Conservation (phyloP, 2,888 invertebrate species). For the Tachina fera region DNA sequence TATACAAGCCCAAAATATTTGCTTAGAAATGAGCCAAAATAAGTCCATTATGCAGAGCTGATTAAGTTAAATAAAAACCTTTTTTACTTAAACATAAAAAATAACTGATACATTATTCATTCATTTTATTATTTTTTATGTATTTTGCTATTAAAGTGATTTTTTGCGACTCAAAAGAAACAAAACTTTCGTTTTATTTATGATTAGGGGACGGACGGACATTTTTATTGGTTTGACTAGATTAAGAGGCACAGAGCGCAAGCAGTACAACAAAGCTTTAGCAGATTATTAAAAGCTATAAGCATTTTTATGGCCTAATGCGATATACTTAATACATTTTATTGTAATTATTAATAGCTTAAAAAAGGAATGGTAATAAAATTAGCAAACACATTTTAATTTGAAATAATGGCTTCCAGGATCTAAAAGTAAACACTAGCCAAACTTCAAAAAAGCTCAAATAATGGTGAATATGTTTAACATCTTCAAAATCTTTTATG, state of each 20-base stretch:
- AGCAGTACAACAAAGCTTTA: neutral
- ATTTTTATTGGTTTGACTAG: constrained; percentile 35
- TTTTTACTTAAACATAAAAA: neutral
- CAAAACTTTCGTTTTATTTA: constrained; percentile 51
- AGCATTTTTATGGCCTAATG: constrained; percentile 28
- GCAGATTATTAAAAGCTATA: constrained; percentile 2
- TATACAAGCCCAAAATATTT: no score
- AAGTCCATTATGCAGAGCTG: neutral
- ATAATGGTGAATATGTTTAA: no score
- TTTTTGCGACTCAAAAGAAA: constrained; percentile 57
- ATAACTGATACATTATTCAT: constrained; percentile 16
- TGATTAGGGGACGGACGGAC: constrained; percentile 22
- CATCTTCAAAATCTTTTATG: no score
- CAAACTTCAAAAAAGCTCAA: no score
- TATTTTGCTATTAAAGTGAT: constrained; percentile 70
- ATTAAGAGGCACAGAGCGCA: neutral
- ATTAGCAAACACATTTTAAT: neutral
- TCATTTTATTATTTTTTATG: constrained; percentile 56
- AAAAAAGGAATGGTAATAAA: neutral
- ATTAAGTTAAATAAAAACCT: neutral
- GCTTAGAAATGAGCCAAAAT: constrained; percentile 15
- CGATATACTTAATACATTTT: constrained; percentile 20
- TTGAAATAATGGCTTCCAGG: no score
- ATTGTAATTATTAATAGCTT: neutral
- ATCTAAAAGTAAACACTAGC: no score